These are phyloP conservation scores for Caenorhabditis afra DNA, from an alignment of 2,888 invertebrate genomes.

Conservation along the genomic window DNA sequence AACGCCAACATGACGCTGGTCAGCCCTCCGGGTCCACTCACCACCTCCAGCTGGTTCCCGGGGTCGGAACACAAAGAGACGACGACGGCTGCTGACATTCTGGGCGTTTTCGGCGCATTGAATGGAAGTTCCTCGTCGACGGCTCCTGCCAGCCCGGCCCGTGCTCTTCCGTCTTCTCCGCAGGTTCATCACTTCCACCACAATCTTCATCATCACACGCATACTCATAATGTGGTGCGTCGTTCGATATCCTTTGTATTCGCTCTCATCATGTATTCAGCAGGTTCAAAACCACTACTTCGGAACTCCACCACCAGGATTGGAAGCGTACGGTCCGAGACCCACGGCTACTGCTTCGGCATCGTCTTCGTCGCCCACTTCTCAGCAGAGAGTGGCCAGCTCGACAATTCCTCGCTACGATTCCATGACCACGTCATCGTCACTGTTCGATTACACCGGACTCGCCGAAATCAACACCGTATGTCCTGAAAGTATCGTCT, in stretches of 20 bases:
- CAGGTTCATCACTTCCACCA: slow-evolving; percentile 63
- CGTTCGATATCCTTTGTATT: too few species aligned
- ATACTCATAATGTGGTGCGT: slow-evolving; percentile 66
- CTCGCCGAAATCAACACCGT: slow-evolving; percentile 32
- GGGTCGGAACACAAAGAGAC: slow-evolving; percentile 42
- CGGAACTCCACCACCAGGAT: slow-evolving; percentile 28
- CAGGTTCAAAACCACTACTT: slow-evolving; percentile 63
- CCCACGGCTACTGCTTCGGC: slow-evolving; percentile 4
- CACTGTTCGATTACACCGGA: slow-evolving; percentile 33
- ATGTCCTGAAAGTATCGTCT: not conserved
- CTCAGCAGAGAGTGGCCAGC: not conserved
- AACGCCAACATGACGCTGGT: slow-evolving; percentile 24
- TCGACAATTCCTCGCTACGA: slow-evolving; percentile 16
- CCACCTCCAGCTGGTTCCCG: slow-evolving; percentile 27
- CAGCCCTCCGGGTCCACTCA: not conserved
- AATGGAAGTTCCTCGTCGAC: slow-evolving; percentile 9
- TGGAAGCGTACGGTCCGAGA: slow-evolving; percentile 23
- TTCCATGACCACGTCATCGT: slow-evolving; percentile 4
- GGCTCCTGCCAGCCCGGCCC: slow-evolving; percentile 17
- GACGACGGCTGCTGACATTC: slow-evolving; percentile 4
- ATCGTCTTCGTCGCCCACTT: not conserved
- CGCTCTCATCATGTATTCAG: slow-evolving; percentile 2
- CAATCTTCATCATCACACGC: slow-evolving; percentile 64
- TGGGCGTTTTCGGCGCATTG: too few species aligned
- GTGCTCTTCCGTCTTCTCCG: slow-evolving; percentile 37